These are phyloP conservation scores for Philonicus albiceps DNA, from an alignment of 2,888 invertebrate species.

Conservation along the genomic window DNA sequence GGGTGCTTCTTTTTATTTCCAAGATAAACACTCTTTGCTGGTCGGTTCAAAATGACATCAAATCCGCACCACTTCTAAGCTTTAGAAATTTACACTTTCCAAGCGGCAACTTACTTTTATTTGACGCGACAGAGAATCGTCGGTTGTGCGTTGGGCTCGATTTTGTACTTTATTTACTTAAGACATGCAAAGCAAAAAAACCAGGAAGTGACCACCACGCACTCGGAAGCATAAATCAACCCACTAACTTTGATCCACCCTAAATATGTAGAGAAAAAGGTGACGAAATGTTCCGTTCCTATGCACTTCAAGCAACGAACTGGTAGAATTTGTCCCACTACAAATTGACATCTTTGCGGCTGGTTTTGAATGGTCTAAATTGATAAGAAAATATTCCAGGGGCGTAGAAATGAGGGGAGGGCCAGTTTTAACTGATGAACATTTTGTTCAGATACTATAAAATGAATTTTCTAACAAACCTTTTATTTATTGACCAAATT, in stretches of 20 bases:
- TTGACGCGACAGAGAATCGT: not conserved
- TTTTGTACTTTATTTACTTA: not conserved
- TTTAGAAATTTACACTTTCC: not conserved
- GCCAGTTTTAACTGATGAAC: not conserved
- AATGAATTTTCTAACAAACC: too few relatives aligned
- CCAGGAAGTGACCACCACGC: not conserved
- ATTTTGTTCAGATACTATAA: too few relatives aligned
- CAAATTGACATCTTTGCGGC: not conserved
- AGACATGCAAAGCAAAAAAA: not conserved
- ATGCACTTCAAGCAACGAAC: not conserved
- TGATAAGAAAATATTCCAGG: not conserved
- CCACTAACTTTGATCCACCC: constrained; percentile 10
- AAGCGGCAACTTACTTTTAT: not conserved
- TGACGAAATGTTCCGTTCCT: constrained; percentile 10
- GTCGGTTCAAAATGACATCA: not conserved
- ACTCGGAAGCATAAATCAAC: not conserved
- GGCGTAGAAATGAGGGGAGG: not conserved
- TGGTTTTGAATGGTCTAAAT: not conserved
- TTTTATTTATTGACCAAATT: too few relatives aligned
- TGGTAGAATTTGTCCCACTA: not conserved
- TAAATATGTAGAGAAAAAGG: constrained; percentile 9
- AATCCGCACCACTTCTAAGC: not conserved
- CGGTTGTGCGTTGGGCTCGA: not conserved
- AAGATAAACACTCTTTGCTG: not conserved
- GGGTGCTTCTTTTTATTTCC: not conserved